phyloP scores from a whole-genome alignment of 2,113 vertebrate species.

The Nestor notabilis region DNA sequence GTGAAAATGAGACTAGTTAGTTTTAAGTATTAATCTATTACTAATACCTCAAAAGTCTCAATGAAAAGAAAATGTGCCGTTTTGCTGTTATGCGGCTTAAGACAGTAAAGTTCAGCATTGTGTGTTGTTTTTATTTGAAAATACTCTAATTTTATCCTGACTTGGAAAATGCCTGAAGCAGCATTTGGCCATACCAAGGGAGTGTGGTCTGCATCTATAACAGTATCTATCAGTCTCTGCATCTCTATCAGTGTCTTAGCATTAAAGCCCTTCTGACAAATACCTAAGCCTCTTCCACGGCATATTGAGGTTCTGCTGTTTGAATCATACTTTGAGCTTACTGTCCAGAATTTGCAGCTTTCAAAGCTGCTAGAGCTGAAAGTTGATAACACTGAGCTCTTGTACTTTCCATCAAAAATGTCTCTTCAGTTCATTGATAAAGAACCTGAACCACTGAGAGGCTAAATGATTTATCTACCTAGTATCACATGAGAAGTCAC shows the following conservation, averaged over 20 bases:
- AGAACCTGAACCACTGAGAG: neutral
- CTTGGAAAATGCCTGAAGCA: neutral
- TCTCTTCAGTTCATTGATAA: neutral
- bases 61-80: neutral
- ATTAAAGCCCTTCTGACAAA: neutral
- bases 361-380: neutral
- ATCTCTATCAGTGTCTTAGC: neutral
- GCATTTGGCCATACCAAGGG: neutral
- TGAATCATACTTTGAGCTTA: neutral
- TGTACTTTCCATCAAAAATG: neutral
- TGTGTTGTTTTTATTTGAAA: neutral
- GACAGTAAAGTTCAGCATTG: neutral
- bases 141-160: neutral
- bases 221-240: neutral
- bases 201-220: neutral
- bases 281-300: neutral
- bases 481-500: neutral
- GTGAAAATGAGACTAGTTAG: neutral
- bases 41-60: neutral
- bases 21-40: neutral
- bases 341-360: neutral
- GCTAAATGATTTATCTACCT: neutral
- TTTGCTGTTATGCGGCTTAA: neutral
- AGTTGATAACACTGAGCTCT: neutral
- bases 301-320: neutral